Base-by-base conservation (phyloP, 2,113 vertebrate genomes). In the Odobenus rosmarus region DNA sequence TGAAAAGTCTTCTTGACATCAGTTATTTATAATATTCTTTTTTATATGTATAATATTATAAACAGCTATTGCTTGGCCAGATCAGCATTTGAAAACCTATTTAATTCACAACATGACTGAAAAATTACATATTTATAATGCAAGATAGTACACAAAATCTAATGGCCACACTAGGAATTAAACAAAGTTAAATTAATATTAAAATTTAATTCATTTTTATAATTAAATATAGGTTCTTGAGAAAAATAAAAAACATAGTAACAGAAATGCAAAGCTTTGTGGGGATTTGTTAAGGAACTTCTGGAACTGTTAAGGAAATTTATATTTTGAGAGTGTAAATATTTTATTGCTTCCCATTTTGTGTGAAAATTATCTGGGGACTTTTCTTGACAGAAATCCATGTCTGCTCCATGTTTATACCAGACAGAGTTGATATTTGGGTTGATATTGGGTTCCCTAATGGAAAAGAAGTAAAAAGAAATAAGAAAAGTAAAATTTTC, bases 171-270 rank as follows among this genome's bases (percentile, higher is more conserved):
- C 12, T 71, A 95, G 55, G 36, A 94, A 33, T 83, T 90, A 80
- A 84, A 69, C 7, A 72, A 18, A 79, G 51, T 71, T 53, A 42
- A 95, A 95, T 10, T 13, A 81, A 77, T 84, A 71, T 4, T 84
- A 62, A 91, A 42, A 31, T 94, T 81, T 77, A 51, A 84, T 42
- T 96, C 24, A 61, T 62, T 71, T 87, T 92, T 74, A 57, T 72
- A 90, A 90, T 53, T 96, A 69, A 90, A 89, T 62, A 90, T 80
- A 81, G 59, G 21, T 51, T 79, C 8, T 93, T 79, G 23, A 49
- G 39, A 83, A 88, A 95, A 90, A 77, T 16, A 19, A 36, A 79
- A 61, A 82, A 7, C 10, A 18, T 15, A 59, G 9, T 4, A 71
- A 71, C 16, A 96, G 51, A 91, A 95, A 87, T 61, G 5, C 10